Evolutionary conservation across 2,113 vertebrate species (phyloP), one percentile per base, ranked within the genome.

Genomic region (Pluvianellus socialis): DNA sequence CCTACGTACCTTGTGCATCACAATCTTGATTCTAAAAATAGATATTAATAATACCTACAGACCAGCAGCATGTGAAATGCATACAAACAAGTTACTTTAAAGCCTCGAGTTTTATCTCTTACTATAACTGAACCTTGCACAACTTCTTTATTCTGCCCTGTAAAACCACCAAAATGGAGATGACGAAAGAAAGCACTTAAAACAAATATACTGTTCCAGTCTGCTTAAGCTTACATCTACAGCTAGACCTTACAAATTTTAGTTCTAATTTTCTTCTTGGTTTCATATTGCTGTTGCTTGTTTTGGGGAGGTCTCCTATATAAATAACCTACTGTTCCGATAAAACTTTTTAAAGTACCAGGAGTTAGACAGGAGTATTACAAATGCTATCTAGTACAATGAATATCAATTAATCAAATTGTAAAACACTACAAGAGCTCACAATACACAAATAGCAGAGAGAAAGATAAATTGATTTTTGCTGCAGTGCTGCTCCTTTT

Each of bases 381-480:
- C 96, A 97, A 97, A 97, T 97, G 98, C 96, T 98, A 97, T 82
- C 93, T 96, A 91, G 79, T 96, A 98, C 98, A 98, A 98, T 98
- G 98, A 97, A 95, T 97, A 98, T 98, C 98, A 98, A 98, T 98
- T 98, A 98, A 98, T 98, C 98, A 98, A 98, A 98, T 72, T 95
- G 94, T 95, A 98, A 98, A 98, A 98, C 98, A 98, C 96, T 96
- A 97, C 96, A 93, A 98, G 97, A 97, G 97, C 97, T 97, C 97
- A 98, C 98, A 98, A 98, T 97, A 98, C 97, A 97, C 97, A 98
- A 98, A 98, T 93, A 98, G 97, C 94, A 97, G 93, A 98, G 98
- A 97, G 97, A 98, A 98, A 98, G 98, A 98, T 98, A 98, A 98
- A 98, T 98, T 98, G 98, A 99, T 99, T 99, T 99, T 98, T 99